phyloP scores from a whole-genome alignment of 2,113 vertebrate species.

The Sinosuthora webbiana region DNA sequence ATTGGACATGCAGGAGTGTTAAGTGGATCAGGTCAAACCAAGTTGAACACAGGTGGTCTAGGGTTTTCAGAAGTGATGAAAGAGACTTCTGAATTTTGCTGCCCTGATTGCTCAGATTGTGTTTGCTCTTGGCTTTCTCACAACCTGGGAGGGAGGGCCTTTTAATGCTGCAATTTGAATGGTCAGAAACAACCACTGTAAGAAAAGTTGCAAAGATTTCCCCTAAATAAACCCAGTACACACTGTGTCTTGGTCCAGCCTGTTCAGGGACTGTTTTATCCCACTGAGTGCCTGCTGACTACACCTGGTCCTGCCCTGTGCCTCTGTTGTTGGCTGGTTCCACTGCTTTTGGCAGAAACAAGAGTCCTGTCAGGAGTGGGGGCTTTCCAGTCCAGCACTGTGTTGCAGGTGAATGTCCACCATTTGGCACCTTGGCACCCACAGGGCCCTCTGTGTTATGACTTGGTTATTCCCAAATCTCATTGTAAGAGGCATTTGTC shows the following conservation, averaged over 20 bases:
- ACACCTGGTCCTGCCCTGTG: not conserved
- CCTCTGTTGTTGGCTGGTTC: not conserved
- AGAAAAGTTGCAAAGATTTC: not conserved
- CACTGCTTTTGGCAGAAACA: not conserved
- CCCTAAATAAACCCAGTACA: not conserved
- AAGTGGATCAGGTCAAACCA: not conserved
- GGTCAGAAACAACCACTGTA: not conserved
- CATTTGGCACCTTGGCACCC: not conserved
- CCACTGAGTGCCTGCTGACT: not conserved
- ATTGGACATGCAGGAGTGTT: not conserved
- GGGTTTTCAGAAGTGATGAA: not conserved
- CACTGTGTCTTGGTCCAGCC: not conserved
- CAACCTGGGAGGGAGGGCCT: not conserved
- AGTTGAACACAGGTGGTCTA: not conserved
- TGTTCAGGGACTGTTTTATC: not conserved
- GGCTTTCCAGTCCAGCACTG: not conserved
- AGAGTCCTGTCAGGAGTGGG: rapidly evolving
- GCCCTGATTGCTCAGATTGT: not conserved
- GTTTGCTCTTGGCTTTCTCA: not conserved
- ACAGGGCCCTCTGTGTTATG: not conserved
- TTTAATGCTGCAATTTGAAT: not conserved
- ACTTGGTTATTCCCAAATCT: not conserved
- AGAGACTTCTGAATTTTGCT: not conserved
- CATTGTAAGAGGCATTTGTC: not conserved
- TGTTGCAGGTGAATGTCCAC: not conserved